Percentiles rank a stretch among this genome's conserved stretches.
Conservation (phyloP, 2,113 vertebrate species). For the Panthera leo region DNA sequence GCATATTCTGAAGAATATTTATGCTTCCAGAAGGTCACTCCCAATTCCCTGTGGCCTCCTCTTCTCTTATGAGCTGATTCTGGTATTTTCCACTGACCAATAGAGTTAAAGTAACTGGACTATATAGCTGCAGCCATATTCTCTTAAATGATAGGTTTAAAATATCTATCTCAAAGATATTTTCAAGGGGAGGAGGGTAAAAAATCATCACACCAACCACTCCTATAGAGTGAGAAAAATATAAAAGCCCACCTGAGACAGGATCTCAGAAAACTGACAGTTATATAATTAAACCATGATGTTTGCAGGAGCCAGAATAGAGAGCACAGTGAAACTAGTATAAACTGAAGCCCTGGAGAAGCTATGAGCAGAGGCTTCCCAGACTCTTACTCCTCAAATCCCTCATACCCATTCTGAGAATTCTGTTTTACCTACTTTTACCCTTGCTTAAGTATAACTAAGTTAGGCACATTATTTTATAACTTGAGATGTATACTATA, state of each 20-base stretch:
- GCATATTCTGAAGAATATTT: constrained; percentile 31
- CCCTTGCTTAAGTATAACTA: neutral
- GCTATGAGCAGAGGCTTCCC: neutral
- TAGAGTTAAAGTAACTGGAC: neutral
- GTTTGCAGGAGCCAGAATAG: neutral
- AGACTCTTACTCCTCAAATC: neutral
- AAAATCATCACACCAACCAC: neutral
- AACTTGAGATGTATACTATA: neutral
- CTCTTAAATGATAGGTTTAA: neutral
- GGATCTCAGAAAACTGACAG: neutral
- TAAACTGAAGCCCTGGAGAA: constrained; percentile 22
- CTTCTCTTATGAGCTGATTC: neutral
- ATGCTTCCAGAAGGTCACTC: neutral
- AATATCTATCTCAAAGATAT: neutral
- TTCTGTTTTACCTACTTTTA: neutral
- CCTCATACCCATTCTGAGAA: neutral
- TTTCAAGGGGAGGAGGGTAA: neutral
- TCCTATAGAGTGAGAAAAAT: neutral
- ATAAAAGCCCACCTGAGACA: constrained; percentile 1
- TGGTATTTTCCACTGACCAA: neutral
- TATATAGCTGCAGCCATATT: neutral
- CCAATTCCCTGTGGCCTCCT: neutral
- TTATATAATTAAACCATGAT: constrained; percentile 24
- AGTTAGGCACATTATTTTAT: neutral
- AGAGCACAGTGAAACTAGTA: constrained; percentile 21